Evolutionary conservation across 2,797 vertebrate species (phyloP).

Genomic region (Garrulus glandarius): DNA sequence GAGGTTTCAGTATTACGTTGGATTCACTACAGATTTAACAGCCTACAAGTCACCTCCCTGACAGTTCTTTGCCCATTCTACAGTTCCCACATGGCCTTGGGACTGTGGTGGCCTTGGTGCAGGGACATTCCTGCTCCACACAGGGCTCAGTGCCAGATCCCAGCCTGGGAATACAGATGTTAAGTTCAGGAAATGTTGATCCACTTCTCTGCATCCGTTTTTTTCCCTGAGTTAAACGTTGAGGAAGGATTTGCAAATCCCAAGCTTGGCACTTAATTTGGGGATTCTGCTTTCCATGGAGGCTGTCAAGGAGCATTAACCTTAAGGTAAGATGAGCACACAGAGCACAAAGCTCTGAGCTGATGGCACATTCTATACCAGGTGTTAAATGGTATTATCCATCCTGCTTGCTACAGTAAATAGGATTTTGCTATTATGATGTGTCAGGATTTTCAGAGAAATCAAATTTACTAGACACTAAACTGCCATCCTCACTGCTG

Average conservation of each 20-base stretch:
- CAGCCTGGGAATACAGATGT: background rate
- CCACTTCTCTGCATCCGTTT: slow-evolving; percentile 24
- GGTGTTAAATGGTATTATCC: slow-evolving; percentile 83
- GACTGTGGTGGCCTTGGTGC: background rate
- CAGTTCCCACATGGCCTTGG: background rate
- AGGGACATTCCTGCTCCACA: background rate
- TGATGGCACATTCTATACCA: slow-evolving; percentile 67
- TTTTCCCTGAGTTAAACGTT: background rate
- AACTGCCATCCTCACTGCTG: slow-evolving; percentile 75
- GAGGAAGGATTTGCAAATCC: slow-evolving; percentile 70
- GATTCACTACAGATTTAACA: rapidly evolving
- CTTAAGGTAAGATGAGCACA: slow-evolving; percentile 74
- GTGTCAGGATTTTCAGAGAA: slow-evolving; percentile 81
- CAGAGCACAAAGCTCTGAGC: slow-evolving; percentile 70
- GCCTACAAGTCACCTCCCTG: background rate
- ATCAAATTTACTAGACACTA: slow-evolving; percentile 81
- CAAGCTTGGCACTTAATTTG: slow-evolving; percentile 72
- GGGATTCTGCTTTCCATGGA: slow-evolving; percentile 66
- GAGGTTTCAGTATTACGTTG: rapidly evolving
- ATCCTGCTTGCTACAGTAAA: slow-evolving; percentile 78
- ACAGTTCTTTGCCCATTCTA: rapidly evolving
- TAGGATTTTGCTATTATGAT: slow-evolving; percentile 83
- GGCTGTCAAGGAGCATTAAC: slow-evolving; percentile 78
- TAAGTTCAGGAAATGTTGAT: slow-evolving; percentile 17
- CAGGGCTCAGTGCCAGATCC: background rate